Conservation (phyloP, 2,797 vertebrate species). For the Cossypha niveicapilla region DNA sequence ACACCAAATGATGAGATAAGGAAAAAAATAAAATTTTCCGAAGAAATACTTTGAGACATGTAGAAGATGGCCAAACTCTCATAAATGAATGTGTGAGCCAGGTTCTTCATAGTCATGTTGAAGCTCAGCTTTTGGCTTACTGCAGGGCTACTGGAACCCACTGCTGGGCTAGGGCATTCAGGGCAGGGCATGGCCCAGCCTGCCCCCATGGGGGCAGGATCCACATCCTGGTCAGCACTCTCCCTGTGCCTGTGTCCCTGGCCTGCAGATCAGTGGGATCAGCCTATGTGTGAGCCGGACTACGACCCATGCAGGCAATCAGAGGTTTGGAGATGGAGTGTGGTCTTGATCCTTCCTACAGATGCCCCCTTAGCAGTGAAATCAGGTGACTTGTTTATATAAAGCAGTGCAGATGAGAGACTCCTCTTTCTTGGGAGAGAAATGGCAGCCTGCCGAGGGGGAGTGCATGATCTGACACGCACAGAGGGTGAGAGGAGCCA, state of each 20-base stretch:
- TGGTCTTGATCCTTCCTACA: background rate
- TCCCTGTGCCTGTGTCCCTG: background rate
- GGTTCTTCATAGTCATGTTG: background rate
- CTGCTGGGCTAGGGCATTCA: background rate
- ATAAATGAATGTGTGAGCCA: background rate
- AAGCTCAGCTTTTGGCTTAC: background rate
- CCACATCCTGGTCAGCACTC: background rate
- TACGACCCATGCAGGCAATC: background rate
- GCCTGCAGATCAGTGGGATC: background rate
- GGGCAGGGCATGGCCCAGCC: background rate
- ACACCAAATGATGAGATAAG: constrained; percentile 9
- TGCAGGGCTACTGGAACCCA: background rate
- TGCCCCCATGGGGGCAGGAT: background rate
- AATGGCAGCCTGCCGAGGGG: background rate
- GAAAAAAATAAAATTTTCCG: background rate
- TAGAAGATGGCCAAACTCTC: background rate
- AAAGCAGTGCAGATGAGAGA: background rate
- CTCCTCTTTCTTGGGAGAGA: background rate
- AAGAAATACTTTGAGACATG: background rate
- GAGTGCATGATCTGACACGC: background rate
- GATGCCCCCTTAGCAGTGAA: background rate
- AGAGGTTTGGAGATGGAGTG: background rate
- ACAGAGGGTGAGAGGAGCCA: background rate
- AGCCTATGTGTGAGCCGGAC: background rate
- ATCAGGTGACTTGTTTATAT: background rate